These are phyloP conservation scores for Trichomalopsis sarcophagae DNA, from an alignment of 1,140 invertebrate genomes.

Conservation along the genomic window DNA sequence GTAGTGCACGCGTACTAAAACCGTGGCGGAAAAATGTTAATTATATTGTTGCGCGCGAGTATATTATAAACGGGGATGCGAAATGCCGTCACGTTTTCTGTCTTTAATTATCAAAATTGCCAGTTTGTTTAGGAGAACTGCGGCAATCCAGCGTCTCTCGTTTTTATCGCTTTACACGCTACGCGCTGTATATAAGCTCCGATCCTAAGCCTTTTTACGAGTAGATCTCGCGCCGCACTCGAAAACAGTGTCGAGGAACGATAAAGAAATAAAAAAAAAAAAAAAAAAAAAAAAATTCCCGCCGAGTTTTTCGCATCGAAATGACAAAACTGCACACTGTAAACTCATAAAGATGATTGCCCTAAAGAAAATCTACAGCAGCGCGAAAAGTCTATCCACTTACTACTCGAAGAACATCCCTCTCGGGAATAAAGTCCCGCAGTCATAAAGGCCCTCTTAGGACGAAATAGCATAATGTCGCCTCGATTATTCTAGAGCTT, in stretches of 20 bases:
- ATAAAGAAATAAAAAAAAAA: background rate
- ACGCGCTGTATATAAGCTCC: background rate
- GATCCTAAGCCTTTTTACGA: background rate
- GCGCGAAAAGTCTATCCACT: background rate
- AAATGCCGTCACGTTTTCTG: no score
- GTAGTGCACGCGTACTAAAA: background rate
- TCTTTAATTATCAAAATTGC: background rate
- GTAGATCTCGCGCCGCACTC: background rate
- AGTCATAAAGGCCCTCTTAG: background rate
- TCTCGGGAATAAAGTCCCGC: background rate
- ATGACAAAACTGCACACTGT: background rate
- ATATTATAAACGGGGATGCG: no score
- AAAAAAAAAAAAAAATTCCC: no score
- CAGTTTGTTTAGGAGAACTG: background rate
- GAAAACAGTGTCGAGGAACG: background rate
- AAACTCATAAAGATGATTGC: background rate
- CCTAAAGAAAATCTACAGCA: background rate
- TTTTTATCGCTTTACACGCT: background rate
- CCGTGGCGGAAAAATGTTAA: constrained; percentile 22
- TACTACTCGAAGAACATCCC: background rate
- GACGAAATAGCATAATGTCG: background rate
- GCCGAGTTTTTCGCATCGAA: no score
- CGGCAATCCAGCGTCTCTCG: background rate
- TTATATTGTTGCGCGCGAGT: constrained; percentile 1
- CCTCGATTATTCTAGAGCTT: background rate